Evolutionary conservation across 2,797 vertebrate species (phyloP), one percentile per base, ranked within the genome.

Genomic region (Eulemur rubriventer): DNA sequence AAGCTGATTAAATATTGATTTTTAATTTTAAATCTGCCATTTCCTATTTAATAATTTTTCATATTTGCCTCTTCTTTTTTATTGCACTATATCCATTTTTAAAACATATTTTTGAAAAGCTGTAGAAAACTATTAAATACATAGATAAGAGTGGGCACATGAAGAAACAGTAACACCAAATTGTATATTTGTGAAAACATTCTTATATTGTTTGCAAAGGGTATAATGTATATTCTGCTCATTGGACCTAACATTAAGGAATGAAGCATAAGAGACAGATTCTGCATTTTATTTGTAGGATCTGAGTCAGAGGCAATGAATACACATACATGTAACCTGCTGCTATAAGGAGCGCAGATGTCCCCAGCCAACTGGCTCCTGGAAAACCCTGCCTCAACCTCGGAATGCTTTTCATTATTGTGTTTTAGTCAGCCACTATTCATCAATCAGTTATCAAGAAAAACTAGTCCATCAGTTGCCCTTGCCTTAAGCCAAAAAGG

Each of bases 1-100:
- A 57, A 63, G 70, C 70, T 87, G 80, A 94, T 90, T 95, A 89
- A 93, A 94, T 89, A 92, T 61, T 92, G 70, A 92, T 87, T 95
- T 88, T 87, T 65, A 92, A 79, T 43, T 80, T 86, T 83, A 75
- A 13, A 48, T 86, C 48, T 73, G 16, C 79, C 69, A 84, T 96
- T 96, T 88, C 22, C 35, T 55, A 10, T 78, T 91, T 85, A 91
- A 92, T 76, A 95, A 93, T 95, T 67, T n/a, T 96, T 70, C 11
- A 22, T 28, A 61, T 83, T 95, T 86, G 17, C 11, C 28, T 92
- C 69, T 97, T 86, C 16, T 10, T 92, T 22, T 83, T 79, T 82
- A 76, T 96, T 63, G 35, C 26, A 46, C 63, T 43, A 17, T 65
- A 65, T 92, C n/a, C 35, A 67, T 67, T 95, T 89, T 91, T 17